A percentile compares a stretch with the other conserved stretches of the same genome.
phyloP scores from a whole-genome alignment of 1,140 invertebrate genomes.

The Eumaeus atala region DNA sequence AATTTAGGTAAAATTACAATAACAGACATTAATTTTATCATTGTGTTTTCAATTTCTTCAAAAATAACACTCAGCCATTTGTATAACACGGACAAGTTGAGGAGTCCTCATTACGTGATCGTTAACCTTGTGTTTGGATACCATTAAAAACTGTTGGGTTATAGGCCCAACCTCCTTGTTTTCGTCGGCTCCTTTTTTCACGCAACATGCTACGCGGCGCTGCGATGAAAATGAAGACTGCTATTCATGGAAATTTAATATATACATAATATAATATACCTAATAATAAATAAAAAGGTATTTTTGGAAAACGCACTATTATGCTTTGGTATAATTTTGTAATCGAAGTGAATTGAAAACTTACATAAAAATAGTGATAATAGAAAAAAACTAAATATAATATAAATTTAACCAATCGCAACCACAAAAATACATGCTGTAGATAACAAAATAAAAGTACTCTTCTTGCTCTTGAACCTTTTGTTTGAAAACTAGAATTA shows the following conservation, averaged over 20 bases:
- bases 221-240: conserved; percentile 26
- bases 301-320: no score
- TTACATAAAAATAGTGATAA: no score
- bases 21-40: conserved; percentile 45
- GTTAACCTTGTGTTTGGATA: conserved; percentile 38
- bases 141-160: conserved; percentile 36
- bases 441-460: no score
- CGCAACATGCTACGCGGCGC: conserved; percentile 36
- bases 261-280: no score
- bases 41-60: conserved; percentile 25
- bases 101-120: conserved; percentile 17
- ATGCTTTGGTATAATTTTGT: no score
- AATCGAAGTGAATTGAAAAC: no score
- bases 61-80: conserved; percentile 44
- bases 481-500: no score
- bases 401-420: no score
- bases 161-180: conserved; percentile 53
- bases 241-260: conserved; percentile 18
- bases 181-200: conserved; percentile 53
- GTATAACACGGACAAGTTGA: conserved; percentile 26
- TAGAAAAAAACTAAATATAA: no score
- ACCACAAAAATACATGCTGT: no score
- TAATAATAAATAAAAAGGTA: no score
- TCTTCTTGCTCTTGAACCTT: no score
- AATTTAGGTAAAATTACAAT: conserved; percentile 31